A percentile compares a stretch with the other conserved stretches of the same genome.
phyloP scores from a whole-genome alignment of 2,797 vertebrate species.

The Ispidina lecontei region DNA sequence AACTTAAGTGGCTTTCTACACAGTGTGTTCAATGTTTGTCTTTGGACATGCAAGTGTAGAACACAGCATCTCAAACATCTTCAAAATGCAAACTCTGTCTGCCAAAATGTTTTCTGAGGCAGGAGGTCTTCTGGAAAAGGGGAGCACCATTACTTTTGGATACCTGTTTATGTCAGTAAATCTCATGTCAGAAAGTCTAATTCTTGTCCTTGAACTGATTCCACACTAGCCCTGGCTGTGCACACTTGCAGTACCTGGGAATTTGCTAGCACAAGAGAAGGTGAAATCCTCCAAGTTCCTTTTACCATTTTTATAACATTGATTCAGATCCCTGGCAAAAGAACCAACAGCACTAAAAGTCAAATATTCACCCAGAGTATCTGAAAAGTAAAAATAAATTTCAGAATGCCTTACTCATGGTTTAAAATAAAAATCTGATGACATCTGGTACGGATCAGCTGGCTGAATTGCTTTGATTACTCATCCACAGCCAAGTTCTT shows the following conservation, averaged over 20 bases:
- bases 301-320: not conserved
- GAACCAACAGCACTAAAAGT: not conserved
- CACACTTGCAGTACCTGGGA: not conserved
- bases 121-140: not conserved
- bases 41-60: not conserved
- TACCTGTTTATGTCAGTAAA: not conserved
- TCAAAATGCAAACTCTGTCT: not conserved
- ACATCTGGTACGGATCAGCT: conserved; percentile 37
- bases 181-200: not conserved
- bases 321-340: conserved; percentile 32
- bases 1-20: not conserved
- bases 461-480: conserved; percentile 39
- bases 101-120: not conserved
- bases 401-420: not conserved
- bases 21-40: not conserved
- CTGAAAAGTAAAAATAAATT: conserved; percentile 35
- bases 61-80: not conserved
- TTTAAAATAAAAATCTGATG: conserved; percentile 34
- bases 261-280: not conserved
- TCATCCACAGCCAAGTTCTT: not conserved
- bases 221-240: not conserved
- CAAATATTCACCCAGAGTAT: conserved; percentile 25
- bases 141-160: not conserved
- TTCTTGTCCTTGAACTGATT: not conserved
- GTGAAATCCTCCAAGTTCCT: not conserved